phyloP scores from a whole-genome alignment of 2,797 vertebrate species.

The Moxostoma hubbsi region DNA sequence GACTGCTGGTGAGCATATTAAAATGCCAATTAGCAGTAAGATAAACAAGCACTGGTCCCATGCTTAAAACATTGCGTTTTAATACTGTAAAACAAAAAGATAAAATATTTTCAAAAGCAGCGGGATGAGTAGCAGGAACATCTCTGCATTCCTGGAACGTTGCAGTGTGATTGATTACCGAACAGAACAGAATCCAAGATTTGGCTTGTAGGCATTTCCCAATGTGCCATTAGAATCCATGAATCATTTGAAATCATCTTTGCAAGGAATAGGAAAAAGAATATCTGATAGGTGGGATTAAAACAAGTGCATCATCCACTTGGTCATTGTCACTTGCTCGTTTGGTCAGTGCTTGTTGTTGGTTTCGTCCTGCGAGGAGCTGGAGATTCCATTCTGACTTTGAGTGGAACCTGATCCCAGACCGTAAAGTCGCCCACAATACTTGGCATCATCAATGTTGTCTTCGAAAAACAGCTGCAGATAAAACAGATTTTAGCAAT shows the following conservation, averaged over 20 bases:
- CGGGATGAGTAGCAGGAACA: slow-evolving; percentile 25
- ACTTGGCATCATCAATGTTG: slow-evolving; percentile 99
- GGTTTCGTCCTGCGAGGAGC: slow-evolving; percentile 76
- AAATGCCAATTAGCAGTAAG: slow-evolving; percentile 63
- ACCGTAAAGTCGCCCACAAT: slow-evolving; percentile 94
- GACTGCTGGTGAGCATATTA: slow-evolving; percentile 48
- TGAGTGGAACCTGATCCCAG: slow-evolving; percentile 93
- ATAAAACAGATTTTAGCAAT: background rate
- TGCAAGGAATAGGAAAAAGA: slow-evolving; percentile 17
- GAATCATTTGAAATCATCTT: slow-evolving; percentile 38
- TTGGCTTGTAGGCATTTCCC: slow-evolving; percentile 41
- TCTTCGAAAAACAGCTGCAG: slow-evolving; percentile 96
- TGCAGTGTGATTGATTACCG: slow-evolving; percentile 12
- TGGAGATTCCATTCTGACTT: slow-evolving; percentile 88
- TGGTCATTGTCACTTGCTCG: slow-evolving; percentile 32
- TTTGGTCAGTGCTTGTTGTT: slow-evolving; percentile 88
- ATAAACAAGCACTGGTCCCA: slow-evolving; percentile 73
- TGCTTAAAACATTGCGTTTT: slow-evolving; percentile 63
- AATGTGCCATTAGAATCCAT: slow-evolving; percentile 39
- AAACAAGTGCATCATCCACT: slow-evolving; percentile 73
- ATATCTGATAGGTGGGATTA: slow-evolving; percentile 71
- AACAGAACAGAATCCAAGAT: slow-evolving; percentile 30
- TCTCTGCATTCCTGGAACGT: slow-evolving; percentile 38
- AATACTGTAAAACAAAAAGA: slow-evolving; percentile 69
- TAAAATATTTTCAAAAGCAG: slow-evolving; percentile 65